Conservation (phyloP, 2,888 invertebrate species). For the Coelinius sp. region DNA sequence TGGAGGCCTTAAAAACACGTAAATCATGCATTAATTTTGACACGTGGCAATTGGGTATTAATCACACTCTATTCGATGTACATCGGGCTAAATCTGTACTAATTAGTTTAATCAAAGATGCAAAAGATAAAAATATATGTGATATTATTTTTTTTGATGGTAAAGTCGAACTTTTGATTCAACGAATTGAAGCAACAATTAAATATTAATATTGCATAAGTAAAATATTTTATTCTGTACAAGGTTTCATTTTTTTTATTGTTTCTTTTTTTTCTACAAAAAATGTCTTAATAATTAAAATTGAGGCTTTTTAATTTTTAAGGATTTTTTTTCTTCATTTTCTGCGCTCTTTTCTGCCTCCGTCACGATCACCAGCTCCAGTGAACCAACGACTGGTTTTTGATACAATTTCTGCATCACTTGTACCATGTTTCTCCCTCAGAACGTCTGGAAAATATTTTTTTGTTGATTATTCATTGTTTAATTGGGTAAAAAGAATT, state of each 20-base stretch:
- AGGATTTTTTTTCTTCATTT: background rate
- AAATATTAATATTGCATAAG: constrained; percentile 9
- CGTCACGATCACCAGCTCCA: constrained; percentile 48
- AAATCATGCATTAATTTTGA: constrained; percentile 63
- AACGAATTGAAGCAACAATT: constrained; percentile 29
- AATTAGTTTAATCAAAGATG: constrained; percentile 68
- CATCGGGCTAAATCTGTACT: constrained; percentile 68
- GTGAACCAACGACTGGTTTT: constrained; percentile 49
- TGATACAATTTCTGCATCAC: constrained; percentile 47
- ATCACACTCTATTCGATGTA: constrained; percentile 73
- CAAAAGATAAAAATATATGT: constrained; percentile 55
- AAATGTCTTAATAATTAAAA: constrained; percentile 8
- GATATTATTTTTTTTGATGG: constrained; percentile 44
- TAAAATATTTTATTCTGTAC: constrained; percentile 48
- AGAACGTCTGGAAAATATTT: constrained; percentile 19
- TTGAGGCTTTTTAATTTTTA: constrained; percentile 31
- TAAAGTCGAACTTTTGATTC: constrained; percentile 34
- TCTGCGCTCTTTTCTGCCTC: constrained; percentile 42
- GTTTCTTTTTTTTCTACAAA: constrained; percentile 16
- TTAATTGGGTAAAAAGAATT: too few species aligned
- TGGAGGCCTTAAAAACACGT: constrained; percentile 70
- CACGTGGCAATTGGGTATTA: constrained; percentile 69
- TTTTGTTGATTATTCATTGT: too few species aligned
- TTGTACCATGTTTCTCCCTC: constrained; percentile 36
- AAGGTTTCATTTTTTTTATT: constrained; percentile 37